phyloP scores from a whole-genome alignment of 92 coral and sea anemone species.

The Epizoanthus rinbou region DNA sequence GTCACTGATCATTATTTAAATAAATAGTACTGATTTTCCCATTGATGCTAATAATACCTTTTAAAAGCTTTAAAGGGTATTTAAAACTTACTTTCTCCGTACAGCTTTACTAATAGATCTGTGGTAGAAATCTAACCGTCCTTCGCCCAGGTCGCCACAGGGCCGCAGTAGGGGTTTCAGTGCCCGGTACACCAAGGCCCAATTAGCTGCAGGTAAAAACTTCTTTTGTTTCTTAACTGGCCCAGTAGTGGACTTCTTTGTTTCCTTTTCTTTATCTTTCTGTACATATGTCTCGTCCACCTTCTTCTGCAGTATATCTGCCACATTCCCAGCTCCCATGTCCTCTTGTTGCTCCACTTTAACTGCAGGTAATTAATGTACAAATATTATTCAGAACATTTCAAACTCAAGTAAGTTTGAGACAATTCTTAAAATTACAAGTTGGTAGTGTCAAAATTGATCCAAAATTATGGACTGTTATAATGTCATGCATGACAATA shows the following conservation, averaged over 20 bases:
- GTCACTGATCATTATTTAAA: too few species aligned
- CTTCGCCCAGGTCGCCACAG: conserved; percentile 99
- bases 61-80: neutral
- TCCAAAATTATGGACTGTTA: too few species aligned
- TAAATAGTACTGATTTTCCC: too few species aligned
- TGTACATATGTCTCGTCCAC: conserved; percentile 91
- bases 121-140: conserved; percentile 96
- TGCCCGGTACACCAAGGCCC: conserved; percentile 99
- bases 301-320: conserved; percentile 85
- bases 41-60: too few species aligned
- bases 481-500: too few species aligned
- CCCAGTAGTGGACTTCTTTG: conserved; percentile 6
- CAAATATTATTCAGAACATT: neutral
- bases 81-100: conserved; percentile 77
- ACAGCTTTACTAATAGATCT: conserved; percentile 99
- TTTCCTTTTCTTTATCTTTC: conserved; percentile 43
- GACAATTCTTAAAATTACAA: too few species aligned
- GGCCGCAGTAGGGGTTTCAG: conserved; percentile 97
- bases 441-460: too few species aligned
- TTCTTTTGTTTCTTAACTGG: conserved; percentile 58
- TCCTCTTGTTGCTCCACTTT: conserved; percentile 10
- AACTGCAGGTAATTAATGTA: conserved; percentile 36
- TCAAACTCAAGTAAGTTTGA: neutral
- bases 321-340: conserved; percentile 57
- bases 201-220: conserved; percentile 92